These are phyloP conservation scores for Pseudococcus jackbeardsleyi DNA, from an alignment of 2,888 invertebrate genomes.

Conservation along the genomic window DNA sequence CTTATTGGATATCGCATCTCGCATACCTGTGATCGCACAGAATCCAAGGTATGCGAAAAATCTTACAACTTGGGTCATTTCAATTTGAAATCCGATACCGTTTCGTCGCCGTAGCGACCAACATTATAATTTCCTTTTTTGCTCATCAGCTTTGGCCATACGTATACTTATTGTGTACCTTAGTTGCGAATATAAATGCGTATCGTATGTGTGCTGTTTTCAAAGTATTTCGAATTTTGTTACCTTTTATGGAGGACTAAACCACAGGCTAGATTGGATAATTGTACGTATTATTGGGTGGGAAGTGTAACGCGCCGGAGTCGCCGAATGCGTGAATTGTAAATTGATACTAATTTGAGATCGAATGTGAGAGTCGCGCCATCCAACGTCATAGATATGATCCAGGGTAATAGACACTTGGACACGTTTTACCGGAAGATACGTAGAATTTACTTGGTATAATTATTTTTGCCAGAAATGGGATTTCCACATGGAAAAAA, in stretches of 20 bases:
- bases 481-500: no score
- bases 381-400: no score
- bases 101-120: neutral
- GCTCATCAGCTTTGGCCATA: neutral
- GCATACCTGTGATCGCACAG: neutral
- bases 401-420: neutral
- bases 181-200: neutral
- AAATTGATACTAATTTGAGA: constrained; percentile 38
- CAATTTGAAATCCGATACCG: constrained; percentile 23
- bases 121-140: constrained; percentile 22
- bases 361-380: neutral
- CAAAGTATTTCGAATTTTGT: constrained; percentile 39
- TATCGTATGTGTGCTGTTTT: neutral
- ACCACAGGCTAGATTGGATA: constrained; percentile 1
- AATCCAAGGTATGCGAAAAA: neutral
- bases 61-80: neutral
- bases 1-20: neutral
- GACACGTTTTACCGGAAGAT: constrained; percentile 9
- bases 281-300: neutral
- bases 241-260: constrained; percentile 17
- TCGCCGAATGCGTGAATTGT: constrained; percentile 1
- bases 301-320: neutral
- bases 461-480: no score
- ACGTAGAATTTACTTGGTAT: neutral
- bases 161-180: neutral